phyloP scores from a whole-genome alignment of 2,797 vertebrate genomes.

The Huso huso region DNA sequence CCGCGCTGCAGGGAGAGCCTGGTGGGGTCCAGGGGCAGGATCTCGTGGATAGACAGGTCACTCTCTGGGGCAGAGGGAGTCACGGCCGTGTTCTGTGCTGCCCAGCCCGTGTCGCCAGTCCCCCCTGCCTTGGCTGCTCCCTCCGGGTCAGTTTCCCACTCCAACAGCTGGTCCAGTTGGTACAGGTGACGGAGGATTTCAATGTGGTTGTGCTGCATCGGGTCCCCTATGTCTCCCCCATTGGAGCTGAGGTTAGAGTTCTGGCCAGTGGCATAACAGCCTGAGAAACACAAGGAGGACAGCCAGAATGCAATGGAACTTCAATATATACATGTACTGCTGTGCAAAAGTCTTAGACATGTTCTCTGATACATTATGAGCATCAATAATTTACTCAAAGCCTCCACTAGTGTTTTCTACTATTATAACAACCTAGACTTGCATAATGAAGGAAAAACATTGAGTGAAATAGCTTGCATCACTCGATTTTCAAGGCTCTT shows the following conservation, averaged over 20 bases:
- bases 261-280: neutral
- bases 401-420: too few relatives aligned
- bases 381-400: too few relatives aligned
- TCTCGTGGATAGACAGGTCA: conserved; percentile 8
- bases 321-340: too few relatives aligned
- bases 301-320: too few relatives aligned
- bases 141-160: conserved; percentile 1
- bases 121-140: neutral
- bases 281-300: neutral
- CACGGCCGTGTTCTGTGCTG: neutral
- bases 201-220: neutral
- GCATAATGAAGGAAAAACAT: too few relatives aligned
- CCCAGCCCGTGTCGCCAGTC: conserved; percentile 5
- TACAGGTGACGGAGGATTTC: conserved; percentile 15
- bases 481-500: too few relatives aligned
- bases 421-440: too few relatives aligned
- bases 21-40: conserved; percentile 16
- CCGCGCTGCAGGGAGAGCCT: conserved; percentile 2
- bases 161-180: conserved; percentile 20
- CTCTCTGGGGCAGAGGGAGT: conserved; percentile 6
- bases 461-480: too few relatives aligned
- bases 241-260: neutral
- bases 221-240: neutral
- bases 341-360: too few relatives aligned
- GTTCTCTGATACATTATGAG: too few relatives aligned